Base-by-base conservation (phyloP, 2,113 vertebrate species). In the Hippocampus zosterae region DNA sequence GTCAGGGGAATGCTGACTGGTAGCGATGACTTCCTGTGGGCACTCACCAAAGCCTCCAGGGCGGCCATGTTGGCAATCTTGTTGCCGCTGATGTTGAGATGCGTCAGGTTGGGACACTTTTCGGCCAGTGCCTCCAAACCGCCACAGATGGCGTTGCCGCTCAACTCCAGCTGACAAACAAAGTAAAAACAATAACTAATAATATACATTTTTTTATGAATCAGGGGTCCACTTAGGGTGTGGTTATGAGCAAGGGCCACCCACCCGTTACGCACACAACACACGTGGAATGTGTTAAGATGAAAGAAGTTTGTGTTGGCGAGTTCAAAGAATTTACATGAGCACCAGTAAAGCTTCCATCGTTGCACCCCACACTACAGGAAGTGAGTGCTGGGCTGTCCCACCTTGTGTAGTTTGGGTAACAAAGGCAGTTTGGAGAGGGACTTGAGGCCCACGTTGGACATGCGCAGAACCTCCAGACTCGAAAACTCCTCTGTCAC, bases 321-420 rank as follows among this genome's bases (percentile, higher is more conserved):
- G 46, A 18, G 13, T 11, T 48, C 15, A 1, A 18, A 19, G 46
- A 44, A 18, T 5, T 15, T 5, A 16, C 19, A 50, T 16, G 46
- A 16, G 15, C 42, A 12, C 42, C 12, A 11, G 42, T 44, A 44
- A 11, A 18, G 4, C 16, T 50, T 50, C 5, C 16, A 5, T 50
- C 4, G 5, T 50, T 18, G 15, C 46, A 50, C 15, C 10, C 10
- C 42, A 44, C 10, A 13, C 2, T 11, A 44, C 42, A 44, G 10
- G 10, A 19, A 19, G 16, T 18, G 42, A 44, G 42, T 13, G 2
- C 42, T 13, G 13, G 10, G 10, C 2, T 6, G 3, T 53, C 84
- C 84, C 67, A 99, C 97, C 97, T 96, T 97, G 82, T 92, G 95
- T 13, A 99, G 94, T 89, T 96, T 97, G 90, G 95, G 96, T 89